Evolutionary conservation across 37 sponge, comb jelly and placozoan species (phyloP).

Genomic region (Diacarnus erythraeanus): DNA sequence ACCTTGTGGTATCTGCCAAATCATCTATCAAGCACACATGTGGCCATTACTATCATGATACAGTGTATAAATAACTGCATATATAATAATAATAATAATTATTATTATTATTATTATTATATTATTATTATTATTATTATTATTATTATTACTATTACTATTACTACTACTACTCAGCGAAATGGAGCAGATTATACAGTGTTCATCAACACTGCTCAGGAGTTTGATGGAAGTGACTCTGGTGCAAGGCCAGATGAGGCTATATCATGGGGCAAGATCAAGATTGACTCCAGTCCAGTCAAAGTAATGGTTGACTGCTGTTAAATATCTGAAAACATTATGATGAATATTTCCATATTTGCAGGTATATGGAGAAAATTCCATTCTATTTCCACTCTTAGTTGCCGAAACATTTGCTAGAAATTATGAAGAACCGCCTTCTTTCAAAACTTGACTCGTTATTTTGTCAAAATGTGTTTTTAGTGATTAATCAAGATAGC

Average conservation of each 20-base stretch:
- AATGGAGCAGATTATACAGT: slow-evolving; percentile 98
- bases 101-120: too few relatives aligned
- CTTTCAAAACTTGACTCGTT: too few relatives aligned
- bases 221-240: slow-evolving; percentile 98
- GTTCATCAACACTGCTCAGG: slow-evolving; percentile 96
- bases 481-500: too few relatives aligned
- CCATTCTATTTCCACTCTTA: slow-evolving; percentile 85
- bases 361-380: slow-evolving; percentile 33
- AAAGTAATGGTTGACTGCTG: slow-evolving; percentile 48
- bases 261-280: slow-evolving; percentile 99
- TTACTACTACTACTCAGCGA: slow-evolving; percentile 64
- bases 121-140: too few relatives aligned
- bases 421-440: slow-evolving; percentile 16
- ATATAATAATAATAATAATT: too few relatives aligned
- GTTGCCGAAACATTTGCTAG: slow-evolving; percentile 95
- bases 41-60: neutral
- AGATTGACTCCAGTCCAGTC: slow-evolving; percentile 73
- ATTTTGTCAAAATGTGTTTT: too few relatives aligned
- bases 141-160: too few relatives aligned
- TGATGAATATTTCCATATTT: neutral
- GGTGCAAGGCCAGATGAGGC: slow-evolving; percentile 99
- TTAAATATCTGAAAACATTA: neutral
- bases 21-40: too few relatives aligned
- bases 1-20: too few relatives aligned
- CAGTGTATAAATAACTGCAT: too few relatives aligned